Evolutionary conservation across 1,140 invertebrate species (phyloP), one percentile per base, ranked within the genome.

Genomic region (Maconellicoccus hirsutus): DNA sequence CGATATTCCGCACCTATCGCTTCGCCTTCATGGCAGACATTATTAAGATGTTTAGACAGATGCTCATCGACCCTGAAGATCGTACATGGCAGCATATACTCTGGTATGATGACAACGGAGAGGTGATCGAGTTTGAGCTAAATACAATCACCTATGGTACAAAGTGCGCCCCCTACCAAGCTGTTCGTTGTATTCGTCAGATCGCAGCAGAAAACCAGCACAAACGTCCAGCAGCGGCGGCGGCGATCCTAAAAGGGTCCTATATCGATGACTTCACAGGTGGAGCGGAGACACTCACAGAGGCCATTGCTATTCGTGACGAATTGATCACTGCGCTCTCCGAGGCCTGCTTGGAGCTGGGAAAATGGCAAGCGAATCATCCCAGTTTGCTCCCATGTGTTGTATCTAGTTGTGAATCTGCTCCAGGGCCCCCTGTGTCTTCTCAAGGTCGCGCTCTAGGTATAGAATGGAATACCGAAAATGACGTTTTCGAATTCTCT

Each of bases 1-100:
- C 79, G 0, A 72, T 78, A 21, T 83, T 83, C 74, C 73, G 80
- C 22, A 74, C 73, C 16, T 75, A 78, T 63, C 71, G 71, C 33
- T 73, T 76, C 59, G 78, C 76, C 2, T 39, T 82, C 7, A 74
- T 75, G 2, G 77, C 74, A 29, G 80, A 82, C 66, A 77, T 82
- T 71, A 71, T 72, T 12, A 79, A 81, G 74, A 81, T 81, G 80
- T 83, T 79, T 69, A 72, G 79, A 12, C 79, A 81, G 71, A 76
- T 82, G 25, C 33, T 73, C 66, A 74, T 82, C 16, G 69, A 78
- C 70, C 38, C 73, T 23, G 73, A 76, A 10, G 75, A 81, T 72
- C 70, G 74, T 14, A 74, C 78, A 26, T 79, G 77, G 69, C 79
- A 82, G 71, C 72, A 76, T 70, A 81, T 83, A 21, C 52, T 82